phyloP scores from a whole-genome alignment of 2,888 invertebrate genomes.

The Drosophila birchii region DNA sequence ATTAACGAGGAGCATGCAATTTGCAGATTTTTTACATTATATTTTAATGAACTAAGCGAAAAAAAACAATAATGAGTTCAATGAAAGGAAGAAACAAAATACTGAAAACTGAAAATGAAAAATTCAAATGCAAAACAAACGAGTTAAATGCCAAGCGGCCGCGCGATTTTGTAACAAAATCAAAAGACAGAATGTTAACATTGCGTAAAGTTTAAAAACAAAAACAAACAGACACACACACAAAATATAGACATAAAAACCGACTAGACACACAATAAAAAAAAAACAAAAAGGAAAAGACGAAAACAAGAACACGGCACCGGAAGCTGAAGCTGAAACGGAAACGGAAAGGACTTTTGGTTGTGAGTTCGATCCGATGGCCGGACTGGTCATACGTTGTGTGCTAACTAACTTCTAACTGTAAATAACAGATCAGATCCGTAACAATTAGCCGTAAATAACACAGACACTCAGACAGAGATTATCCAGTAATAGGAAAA shows the following conservation, averaged over 20 bases:
- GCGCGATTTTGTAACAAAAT: slow-evolving; percentile 77
- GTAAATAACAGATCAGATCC: slow-evolving; percentile 61
- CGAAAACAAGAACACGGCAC: slow-evolving; percentile 35
- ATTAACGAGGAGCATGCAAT: slow-evolving; percentile 71
- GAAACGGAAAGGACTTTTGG: slow-evolving; percentile 58
- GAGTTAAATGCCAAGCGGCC: slow-evolving; percentile 39
- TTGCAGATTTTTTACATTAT: slow-evolving; percentile 78
- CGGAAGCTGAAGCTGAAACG: slow-evolving; percentile 59
- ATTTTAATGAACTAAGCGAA: slow-evolving; percentile 68
- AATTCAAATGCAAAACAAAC: slow-evolving; percentile 33
- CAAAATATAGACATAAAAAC: slow-evolving; percentile 28
- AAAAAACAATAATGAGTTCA: slow-evolving; percentile 66
- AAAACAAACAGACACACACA: neutral
- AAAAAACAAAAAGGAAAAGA: slow-evolving; percentile 24
- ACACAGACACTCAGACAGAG: slow-evolving; percentile 37
- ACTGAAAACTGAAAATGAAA: slow-evolving; percentile 32
- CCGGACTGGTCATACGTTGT: slow-evolving; percentile 75
- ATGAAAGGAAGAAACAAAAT: slow-evolving; percentile 61
- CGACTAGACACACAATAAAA: slow-evolving; percentile 18
- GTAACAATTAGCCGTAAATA: slow-evolving; percentile 46
- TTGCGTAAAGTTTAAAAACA: slow-evolving; percentile 60
- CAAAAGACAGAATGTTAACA: slow-evolving; percentile 79
- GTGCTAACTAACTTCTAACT: slow-evolving; percentile 79
- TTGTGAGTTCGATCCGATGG: slow-evolving; percentile 70
- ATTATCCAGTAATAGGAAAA: slow-evolving; percentile 61